Base-by-base conservation (phyloP, 1,140 invertebrate genomes). In the Leptinotarsa defecta region DNA sequence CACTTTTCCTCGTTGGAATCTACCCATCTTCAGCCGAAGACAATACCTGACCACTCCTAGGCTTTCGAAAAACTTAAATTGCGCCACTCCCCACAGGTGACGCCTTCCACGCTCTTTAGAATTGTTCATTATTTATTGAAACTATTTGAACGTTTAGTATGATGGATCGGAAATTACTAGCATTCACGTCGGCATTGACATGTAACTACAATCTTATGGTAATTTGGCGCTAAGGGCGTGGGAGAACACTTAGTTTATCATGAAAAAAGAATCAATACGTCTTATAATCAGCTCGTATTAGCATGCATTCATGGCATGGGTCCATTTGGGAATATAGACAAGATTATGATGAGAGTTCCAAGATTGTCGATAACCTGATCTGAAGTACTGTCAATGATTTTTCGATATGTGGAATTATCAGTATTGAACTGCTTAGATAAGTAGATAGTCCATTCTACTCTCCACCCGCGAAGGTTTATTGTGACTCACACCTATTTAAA, bases 121-220 rank as follows among this genome's bases (percentile, higher is more conserved):
- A 57, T 57, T 57, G 52, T 57, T 57, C 52, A 57, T 57, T 57
- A 57, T 57, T 57, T 57, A 57, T 57, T 57, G 52, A 57, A 57
- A 57, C 52, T 57, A 57, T 57, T 57, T 57, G 52, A 57, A 57
- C 52, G 52, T 57, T 57, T 19, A 17, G 52, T 19, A 57, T 57
- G 52, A 57, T 57, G 52, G n/a, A 57, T 17, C 15, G 52, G 13
- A 57, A 57, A 57, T 57, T 57, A 57, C 52, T 19, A 6, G 15
- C n/a, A 57, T 57, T 57, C 52, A 57, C 52, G 52, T 17, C 52
- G 17, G n/a, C 52, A 57, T n/a, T 57, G 52, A 57, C 15, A 57
- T 57, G 52, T 57, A 57, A 57, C 52, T 57, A 19, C 52, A 57
- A 57, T 57, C 52, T 57, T 57, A 57, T 57, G 52, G n/a, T 57